Evolutionary conservation across 2,113 vertebrate genomes (phyloP).

Genomic region (Melanotaenia duboulayi): DNA sequence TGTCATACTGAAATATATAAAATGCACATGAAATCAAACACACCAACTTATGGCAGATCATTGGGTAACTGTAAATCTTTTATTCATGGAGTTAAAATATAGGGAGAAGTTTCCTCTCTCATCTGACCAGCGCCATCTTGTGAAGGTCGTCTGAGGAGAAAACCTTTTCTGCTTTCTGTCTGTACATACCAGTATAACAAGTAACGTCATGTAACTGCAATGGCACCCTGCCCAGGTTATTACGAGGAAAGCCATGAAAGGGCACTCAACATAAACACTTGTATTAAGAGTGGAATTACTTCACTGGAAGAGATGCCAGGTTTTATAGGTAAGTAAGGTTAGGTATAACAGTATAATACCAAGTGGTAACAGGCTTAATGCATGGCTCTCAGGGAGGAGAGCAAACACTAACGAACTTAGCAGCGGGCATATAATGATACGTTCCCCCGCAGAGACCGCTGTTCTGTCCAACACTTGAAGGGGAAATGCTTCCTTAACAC

Average conservation of each 20-base stretch:
- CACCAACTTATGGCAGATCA: too few relatives aligned
- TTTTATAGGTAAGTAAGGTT: not conserved
- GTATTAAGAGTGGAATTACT: too few relatives aligned
- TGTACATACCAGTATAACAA: accelerated
- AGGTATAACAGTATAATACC: not conserved
- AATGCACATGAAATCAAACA: too few relatives aligned
- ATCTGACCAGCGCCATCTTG: conserved; percentile 26
- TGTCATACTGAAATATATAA: too few relatives aligned
- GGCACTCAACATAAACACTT: too few relatives aligned
- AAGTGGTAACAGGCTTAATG: not conserved
- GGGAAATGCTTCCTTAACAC: too few relatives aligned
- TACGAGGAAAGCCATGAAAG: not conserved
- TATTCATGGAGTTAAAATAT: not conserved
- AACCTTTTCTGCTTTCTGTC: not conserved
- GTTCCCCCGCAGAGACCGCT: too few relatives aligned
- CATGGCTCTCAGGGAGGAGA: not conserved
- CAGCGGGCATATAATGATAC: not conserved
- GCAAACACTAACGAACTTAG: conserved; percentile 10
- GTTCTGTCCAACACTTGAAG: not conserved
- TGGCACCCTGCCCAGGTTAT: not conserved
- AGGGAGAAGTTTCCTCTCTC: not conserved
- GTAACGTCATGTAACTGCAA: accelerated
- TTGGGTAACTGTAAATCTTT: not conserved
- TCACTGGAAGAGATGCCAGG: not conserved
- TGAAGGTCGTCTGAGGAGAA: conserved; percentile 60